Evolutionary conservation across 2,113 vertebrate species (phyloP), one percentile per base, ranked within the genome.

Genomic region (Aix galericulata): DNA sequence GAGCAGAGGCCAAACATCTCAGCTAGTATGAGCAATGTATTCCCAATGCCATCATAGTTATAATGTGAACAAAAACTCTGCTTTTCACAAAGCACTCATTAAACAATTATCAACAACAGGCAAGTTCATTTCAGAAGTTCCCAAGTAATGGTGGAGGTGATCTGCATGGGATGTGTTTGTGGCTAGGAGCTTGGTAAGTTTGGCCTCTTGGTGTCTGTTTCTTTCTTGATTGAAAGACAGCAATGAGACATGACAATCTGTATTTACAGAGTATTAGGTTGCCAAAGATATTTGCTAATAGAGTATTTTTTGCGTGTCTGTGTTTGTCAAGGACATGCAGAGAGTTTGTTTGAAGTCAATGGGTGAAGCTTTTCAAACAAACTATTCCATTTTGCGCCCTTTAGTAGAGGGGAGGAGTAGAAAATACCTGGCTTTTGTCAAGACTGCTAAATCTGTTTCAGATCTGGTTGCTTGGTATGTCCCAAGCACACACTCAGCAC

Each of bases 191-290:
- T 86, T 85, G 73, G 77, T 80, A 55, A 27, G 32, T 66, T 82
- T 90, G 93, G 40, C 62, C 29, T 92, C 56, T 68, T 60, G 36
- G 11, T 85, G 23, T 53, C 32, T 59, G 34, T 93, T 86, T 60
- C 77, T 17, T 60, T n/a, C 64, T 69, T 67, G 13, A 79, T 27
- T 93, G 82, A 94, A 62, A 78, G 91, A 82, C 89, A 52, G 90
- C 11, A 38, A 42, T 42, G 82, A 82, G 74, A 69, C 23, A 80
- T 29, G 8, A 34, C 9, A 77, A 26, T 91, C 88, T 92, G 58
- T 92, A 92, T 93, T 93, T 92, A 83, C 14, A 79, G 58, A 64
- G 55, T 88, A 76, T 73, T 82, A 66, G 84, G n/a, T 91, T 91
- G 68, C 17, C 67, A 56, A 27, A 69, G 25, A 1, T 77, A 36